Evolutionary conservation across 2,888 invertebrate species (phyloP).

Genomic region (Troides oblongomaculatus): DNA sequence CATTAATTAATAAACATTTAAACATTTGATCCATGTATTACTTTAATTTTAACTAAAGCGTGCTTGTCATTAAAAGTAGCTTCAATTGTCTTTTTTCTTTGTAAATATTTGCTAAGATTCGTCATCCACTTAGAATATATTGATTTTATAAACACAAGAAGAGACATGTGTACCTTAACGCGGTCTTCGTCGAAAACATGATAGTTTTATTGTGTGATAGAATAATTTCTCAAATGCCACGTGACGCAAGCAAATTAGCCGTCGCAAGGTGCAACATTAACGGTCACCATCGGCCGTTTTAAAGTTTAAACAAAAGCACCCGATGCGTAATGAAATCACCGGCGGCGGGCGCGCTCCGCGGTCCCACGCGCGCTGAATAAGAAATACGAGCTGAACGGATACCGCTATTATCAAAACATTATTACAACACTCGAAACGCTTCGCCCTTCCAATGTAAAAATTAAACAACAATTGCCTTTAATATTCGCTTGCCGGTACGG

Average conservation of each 20-base stretch:
- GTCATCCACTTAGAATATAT: neutral
- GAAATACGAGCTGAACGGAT: conserved; percentile 79
- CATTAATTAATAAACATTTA: too few relatives aligned
- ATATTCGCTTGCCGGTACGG: conserved; percentile 71
- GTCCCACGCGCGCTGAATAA: conserved; percentile 79
- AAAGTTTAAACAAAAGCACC: conserved; percentile 56
- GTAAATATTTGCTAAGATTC: neutral
- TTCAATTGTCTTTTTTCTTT: neutral
- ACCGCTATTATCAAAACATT: conserved; percentile 80
- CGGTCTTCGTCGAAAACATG: neutral
- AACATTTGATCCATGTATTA: too few relatives aligned
- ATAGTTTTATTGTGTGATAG: conserved; percentile 2
- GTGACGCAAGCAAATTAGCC: conserved; percentile 24
- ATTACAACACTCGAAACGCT: conserved; percentile 78
- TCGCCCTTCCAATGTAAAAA: conserved; percentile 76
- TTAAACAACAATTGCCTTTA: conserved; percentile 81
- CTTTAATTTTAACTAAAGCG: too few relatives aligned
- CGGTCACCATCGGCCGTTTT: conserved; percentile 52
- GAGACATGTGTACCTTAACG: neutral
- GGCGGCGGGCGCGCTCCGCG: conserved; percentile 33
- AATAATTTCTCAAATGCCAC: conserved; percentile 5
- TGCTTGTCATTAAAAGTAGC: neutral
- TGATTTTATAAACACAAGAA: neutral
- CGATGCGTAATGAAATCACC: conserved; percentile 48
- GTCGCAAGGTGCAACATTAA: conserved; percentile 60